These are phyloP conservation scores for Caenorhabditis parvicauda DNA, from an alignment of 2,888 invertebrate species.

Conservation along the genomic window DNA sequence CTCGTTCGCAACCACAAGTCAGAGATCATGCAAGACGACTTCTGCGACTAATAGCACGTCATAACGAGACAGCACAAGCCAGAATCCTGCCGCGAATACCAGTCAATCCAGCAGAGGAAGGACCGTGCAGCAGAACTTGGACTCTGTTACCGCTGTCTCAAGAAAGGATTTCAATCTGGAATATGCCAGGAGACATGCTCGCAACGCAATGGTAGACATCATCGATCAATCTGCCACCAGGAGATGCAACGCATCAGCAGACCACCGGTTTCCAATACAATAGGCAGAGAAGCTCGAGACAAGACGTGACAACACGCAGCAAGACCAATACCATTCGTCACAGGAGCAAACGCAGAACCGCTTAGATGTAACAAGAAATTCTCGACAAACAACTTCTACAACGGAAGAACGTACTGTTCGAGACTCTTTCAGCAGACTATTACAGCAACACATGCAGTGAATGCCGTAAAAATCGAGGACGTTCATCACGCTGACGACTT, in stretches of 20 bases:
- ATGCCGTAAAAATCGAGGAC: conserved; percentile 22
- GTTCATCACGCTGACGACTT: conserved; percentile 35
- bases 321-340: conserved; percentile 9
- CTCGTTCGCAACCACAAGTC: no score
- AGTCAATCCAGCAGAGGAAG: no score
- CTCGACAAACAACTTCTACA: no score
- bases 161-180: neutral
- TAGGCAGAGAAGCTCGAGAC: neutral
- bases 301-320: conserved; percentile 23
- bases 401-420: no score
- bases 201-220: conserved; percentile 1
- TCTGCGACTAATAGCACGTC: no score
- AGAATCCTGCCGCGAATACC: no score
- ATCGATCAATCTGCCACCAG: neutral
- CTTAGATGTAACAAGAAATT: no score
- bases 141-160: conserved; percentile 5
- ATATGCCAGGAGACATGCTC: neutral
- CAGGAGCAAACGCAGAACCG: no score
- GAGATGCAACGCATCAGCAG: neutral
- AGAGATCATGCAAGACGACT: no score
- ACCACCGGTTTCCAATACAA: neutral
- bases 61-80: no score
- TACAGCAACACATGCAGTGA: no score
- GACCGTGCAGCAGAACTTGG: neutral
- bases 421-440: no score